Percentiles rank a stretch among this genome's conserved stretches.
Evolutionary conservation across 2,113 vertebrate species (phyloP).

Genomic region (Willisornis vidua): DNA sequence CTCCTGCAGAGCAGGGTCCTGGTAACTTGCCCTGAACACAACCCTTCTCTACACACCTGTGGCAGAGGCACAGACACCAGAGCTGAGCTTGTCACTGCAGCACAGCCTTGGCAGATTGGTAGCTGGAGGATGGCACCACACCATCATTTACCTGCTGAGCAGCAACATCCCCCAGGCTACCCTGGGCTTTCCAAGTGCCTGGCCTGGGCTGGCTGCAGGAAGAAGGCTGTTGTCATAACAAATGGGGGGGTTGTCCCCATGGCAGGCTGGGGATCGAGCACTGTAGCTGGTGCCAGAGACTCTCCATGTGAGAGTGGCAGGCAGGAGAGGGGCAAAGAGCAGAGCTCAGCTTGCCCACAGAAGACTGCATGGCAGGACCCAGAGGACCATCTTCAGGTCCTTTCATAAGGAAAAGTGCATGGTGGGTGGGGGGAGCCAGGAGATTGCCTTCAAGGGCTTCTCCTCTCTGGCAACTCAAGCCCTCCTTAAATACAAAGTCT

Average conservation of each 20-base stretch:
- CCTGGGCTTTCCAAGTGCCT: background rate
- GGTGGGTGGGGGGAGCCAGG: background rate
- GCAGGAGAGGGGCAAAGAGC: background rate
- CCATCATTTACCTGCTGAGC: background rate
- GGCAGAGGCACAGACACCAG: background rate
- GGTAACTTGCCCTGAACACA: background rate
- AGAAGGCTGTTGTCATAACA: background rate
- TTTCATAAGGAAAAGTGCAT: background rate
- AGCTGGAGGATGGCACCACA: background rate
- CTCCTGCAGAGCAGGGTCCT: background rate
- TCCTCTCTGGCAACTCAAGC: background rate
- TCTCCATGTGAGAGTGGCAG: rapidly evolving
- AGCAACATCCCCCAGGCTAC: background rate
- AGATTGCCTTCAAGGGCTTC: background rate
- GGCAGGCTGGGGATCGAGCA: background rate
- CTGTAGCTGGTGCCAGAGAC: background rate
- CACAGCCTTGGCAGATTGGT: background rate
- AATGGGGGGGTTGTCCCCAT: background rate
- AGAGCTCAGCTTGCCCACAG: background rate
- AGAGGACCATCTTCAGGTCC: background rate
- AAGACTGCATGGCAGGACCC: background rate
- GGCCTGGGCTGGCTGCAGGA: background rate
- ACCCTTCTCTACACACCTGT: background rate
- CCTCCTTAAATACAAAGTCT: background rate
- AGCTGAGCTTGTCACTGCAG: background rate